Evolutionary conservation across 2,113 vertebrate species (phyloP).

Genomic region (Petrocephalus zakoni): DNA sequence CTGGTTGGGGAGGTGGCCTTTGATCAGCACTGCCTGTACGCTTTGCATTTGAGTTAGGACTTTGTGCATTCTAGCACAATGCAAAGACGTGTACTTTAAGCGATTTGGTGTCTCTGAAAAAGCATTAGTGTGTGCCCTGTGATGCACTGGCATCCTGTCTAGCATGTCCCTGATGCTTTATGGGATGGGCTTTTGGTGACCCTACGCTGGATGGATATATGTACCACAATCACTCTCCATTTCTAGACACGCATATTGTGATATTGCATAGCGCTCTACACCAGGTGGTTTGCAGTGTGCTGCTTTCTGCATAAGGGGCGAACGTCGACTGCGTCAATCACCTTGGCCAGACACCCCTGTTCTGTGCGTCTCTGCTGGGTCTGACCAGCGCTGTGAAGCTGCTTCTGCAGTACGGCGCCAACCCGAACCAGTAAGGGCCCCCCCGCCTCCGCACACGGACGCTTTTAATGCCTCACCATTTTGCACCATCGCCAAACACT

Average conservation of each 20-base stretch:
- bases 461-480: background rate
- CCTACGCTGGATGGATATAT: background rate
- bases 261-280: background rate
- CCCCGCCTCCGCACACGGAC: slow-evolving; percentile 4
- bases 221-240: background rate
- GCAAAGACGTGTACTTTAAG: background rate
- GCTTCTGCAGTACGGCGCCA: slow-evolving; percentile 68
- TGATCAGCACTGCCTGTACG: background rate
- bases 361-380: slow-evolving; percentile 68
- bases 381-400: slow-evolving; percentile 60
- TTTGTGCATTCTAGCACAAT: background rate
- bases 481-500: background rate
- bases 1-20: background rate
- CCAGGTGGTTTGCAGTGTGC: background rate
- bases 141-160: background rate
- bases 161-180: background rate
- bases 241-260: background rate
- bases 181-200: background rate
- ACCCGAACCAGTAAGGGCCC: slow-evolving; percentile 73
- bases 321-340: slow-evolving; percentile 67
- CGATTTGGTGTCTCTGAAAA: background rate
- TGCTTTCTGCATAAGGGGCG: slow-evolving; percentile 51
- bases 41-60: background rate
- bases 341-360: slow-evolving; percentile 72
- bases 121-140: background rate